These are phyloP conservation scores for Chrysolina haemoptera DNA, from an alignment of 2,888 invertebrate genomes.

Conservation along the genomic window DNA sequence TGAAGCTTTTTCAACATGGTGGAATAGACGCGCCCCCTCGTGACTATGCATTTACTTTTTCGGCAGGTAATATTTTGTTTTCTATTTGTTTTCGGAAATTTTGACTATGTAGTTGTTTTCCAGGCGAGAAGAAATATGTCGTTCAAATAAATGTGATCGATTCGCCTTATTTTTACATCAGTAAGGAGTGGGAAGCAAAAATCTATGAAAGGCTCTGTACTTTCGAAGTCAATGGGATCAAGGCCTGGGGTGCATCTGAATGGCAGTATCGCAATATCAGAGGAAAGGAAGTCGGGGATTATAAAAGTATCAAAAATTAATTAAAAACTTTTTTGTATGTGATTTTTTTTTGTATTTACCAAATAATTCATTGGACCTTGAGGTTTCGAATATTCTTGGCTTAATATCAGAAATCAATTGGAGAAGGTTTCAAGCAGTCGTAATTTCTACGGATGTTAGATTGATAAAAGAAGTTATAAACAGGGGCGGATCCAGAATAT, in stretches of 20 bases:
- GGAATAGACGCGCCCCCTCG: conserved; percentile 74
- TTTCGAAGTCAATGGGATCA: conserved; percentile 75
- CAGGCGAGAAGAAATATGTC: conserved; percentile 71
- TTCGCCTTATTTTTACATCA: conserved; percentile 74
- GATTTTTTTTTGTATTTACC: background rate
- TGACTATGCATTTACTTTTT: conserved; percentile 76
- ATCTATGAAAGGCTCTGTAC: conserved; percentile 75
- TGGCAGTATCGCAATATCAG: conserved; percentile 76
- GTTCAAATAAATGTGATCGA: conserved; percentile 73
- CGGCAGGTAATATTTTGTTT: conserved; percentile 70
- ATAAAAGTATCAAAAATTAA: background rate
- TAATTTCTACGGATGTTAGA: too few species aligned
- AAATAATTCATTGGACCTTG: background rate
- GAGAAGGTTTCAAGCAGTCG: too few species aligned
- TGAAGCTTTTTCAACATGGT: conserved; percentile 76
- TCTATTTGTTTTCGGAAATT: background rate
- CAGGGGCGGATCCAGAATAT: too few species aligned
- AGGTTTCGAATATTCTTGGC: too few species aligned
- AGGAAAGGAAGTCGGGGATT: conserved; percentile 52
- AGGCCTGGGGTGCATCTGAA: conserved; percentile 78
- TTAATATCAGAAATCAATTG: too few species aligned
- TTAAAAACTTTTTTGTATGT: background rate
- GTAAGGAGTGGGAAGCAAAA: conserved; percentile 74
- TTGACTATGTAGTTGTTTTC: conserved; percentile 39
- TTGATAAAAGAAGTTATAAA: too few species aligned